Evolutionary conservation across 2,113 vertebrate species (phyloP).

Genomic region (Phrynocephalus versicolor): DNA sequence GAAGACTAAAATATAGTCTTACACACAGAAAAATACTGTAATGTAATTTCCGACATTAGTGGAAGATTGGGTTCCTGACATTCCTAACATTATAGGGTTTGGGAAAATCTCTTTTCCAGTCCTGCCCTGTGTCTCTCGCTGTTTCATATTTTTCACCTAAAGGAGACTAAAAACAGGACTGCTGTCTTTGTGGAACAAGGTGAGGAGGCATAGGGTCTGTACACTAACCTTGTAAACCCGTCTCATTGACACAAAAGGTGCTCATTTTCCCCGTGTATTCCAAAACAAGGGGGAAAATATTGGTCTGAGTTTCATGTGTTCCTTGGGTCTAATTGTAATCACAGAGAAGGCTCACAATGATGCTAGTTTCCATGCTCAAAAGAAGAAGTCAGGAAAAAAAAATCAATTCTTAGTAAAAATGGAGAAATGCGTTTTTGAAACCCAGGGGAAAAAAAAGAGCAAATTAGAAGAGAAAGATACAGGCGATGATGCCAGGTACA

Average conservation of each 20-base stretch:
- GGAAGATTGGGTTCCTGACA: no score
- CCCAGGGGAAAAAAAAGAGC: background rate
- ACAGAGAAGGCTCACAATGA: constrained; percentile 8
- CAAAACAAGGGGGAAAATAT: background rate
- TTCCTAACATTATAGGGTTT: no score
- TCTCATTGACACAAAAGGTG: no score
- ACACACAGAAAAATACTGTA: no score
- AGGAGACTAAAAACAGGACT: background rate
- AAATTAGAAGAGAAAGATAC: constrained; percentile 23
- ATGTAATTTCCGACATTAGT: no score
- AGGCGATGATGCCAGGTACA: background rate
- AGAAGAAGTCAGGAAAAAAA: background rate
- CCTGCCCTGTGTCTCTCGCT: background rate
- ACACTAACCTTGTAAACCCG: background rate
- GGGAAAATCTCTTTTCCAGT: no score
- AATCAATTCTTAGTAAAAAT: constrained; percentile 17
- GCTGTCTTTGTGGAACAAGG: background rate
- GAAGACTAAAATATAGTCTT: no score
- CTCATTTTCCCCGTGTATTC: background rate
- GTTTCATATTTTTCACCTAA: background rate
- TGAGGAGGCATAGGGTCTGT: background rate
- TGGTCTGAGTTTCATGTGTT: background rate
- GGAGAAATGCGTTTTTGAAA: constrained; percentile 26
- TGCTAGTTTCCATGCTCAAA: background rate
- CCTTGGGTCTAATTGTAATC: constrained; percentile 19